Evolutionary conservation across 2,797 vertebrate species (phyloP).

Genomic region (Thunnus albacares): DNA sequence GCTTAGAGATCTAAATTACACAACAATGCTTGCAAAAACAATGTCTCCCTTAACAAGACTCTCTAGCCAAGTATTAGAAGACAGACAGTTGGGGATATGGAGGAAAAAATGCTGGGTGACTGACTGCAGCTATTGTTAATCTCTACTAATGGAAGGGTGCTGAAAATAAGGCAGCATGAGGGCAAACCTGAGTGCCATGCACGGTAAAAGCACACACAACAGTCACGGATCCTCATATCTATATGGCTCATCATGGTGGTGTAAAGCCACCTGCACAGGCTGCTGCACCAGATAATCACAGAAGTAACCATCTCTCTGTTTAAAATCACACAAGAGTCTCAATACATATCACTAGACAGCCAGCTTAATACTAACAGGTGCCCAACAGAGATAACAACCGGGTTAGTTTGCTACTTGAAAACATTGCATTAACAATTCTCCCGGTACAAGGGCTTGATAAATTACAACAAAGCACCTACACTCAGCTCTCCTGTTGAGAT

Average conservation of each 20-base stretch:
- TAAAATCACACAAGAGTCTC: slow-evolving; percentile 67
- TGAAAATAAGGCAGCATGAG: neutral
- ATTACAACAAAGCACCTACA: slow-evolving; percentile 71
- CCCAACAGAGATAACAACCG: slow-evolving; percentile 76
- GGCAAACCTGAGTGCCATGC: slow-evolving; percentile 25
- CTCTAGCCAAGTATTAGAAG: neutral
- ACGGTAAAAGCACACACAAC: slow-evolving; percentile 16
- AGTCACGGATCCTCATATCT: slow-evolving; percentile 45
- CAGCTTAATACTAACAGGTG: slow-evolving; percentile 66
- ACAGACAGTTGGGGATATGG: neutral
- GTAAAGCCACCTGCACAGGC: slow-evolving; percentile 52
- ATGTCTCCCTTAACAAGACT: neutral
- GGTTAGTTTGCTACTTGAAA: slow-evolving; percentile 63
- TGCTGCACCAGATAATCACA: slow-evolving; percentile 51
- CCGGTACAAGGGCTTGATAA: slow-evolving; percentile 69
- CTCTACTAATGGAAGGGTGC: neutral
- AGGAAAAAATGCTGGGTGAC: slow-evolving; percentile 5
- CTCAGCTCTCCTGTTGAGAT: slow-evolving; percentile 73
- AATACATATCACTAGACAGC: slow-evolving; percentile 54
- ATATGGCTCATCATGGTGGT: slow-evolving; percentile 25
- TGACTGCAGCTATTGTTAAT: slow-evolving; percentile 21
- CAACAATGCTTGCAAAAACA: neutral
- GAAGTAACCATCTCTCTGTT: slow-evolving; percentile 47
- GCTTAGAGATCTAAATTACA: slow-evolving; percentile 8
- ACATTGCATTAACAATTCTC: slow-evolving; percentile 60